Evolutionary conservation across 1,140 invertebrate genomes (phyloP).

Genomic region (Drosophila dunni): DNA sequence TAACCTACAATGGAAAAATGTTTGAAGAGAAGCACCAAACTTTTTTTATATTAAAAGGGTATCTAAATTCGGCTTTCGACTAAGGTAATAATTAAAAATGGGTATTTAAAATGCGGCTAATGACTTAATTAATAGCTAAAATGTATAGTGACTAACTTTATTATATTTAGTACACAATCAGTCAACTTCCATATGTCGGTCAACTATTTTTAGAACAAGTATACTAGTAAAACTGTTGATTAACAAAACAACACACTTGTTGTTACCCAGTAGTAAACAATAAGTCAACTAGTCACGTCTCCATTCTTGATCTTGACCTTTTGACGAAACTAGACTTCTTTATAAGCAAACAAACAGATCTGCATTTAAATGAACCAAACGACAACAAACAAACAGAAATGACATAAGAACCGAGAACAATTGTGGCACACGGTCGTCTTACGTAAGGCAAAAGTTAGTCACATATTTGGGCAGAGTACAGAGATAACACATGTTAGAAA

Average conservation of each 20-base stretch:
- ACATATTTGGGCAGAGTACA: slow-evolving; percentile 17
- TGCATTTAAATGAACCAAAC: background rate
- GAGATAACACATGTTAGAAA: slow-evolving; percentile 4
- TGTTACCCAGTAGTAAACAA: background rate
- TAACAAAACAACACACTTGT: background rate
- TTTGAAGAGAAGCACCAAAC: no score
- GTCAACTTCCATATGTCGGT: no score
- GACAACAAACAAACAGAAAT: slow-evolving; percentile 12
- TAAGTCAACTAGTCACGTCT: background rate
- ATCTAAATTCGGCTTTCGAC: no score
- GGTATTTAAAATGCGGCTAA: no score
- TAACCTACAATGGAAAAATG: no score
- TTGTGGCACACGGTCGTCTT: slow-evolving; percentile 18
- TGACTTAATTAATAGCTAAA: no score
- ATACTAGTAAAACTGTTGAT: no score
- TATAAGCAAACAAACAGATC: background rate
- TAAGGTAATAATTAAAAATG: no score
- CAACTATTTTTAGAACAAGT: no score
- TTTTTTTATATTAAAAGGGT: no score
- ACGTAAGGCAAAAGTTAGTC: slow-evolving; percentile 21
- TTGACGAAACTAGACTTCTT: background rate
- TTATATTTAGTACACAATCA: no score
- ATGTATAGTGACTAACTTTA: no score
- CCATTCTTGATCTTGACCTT: slow-evolving; percentile 7
- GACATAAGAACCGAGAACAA: slow-evolving; percentile 41